Evolutionary conservation across 2,888 invertebrate species (phyloP), one percentile per base, ranked within the genome.

Genomic region (Dolichomitus sp.): DNA sequence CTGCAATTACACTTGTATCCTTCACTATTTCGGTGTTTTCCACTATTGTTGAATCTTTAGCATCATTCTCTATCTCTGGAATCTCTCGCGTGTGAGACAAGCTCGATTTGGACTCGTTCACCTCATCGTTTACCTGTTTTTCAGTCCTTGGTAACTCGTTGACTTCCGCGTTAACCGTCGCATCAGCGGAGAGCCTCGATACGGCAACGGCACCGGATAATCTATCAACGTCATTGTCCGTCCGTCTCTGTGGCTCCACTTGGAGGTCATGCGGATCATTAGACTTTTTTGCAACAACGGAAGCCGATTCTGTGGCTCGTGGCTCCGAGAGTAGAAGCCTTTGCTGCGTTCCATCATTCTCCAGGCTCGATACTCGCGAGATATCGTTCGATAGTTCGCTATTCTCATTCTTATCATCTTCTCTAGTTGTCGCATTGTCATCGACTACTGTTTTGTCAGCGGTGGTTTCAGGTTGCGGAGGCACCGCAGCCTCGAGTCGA

Each of bases 401-500:
- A 9, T 61, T 33, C 7, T 85, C 84, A 0, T n/a, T 33, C 9
- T 23, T 81, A 27, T 83, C 84, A 0, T 81, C 68, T 4, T 75
- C 73, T 2, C 74, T 78, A 9, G 37, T 75, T 66, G 0, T 84
- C 40, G 11, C 76, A 75, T n/a, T 80, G 66, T 86, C 84, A 9
- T 73, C 81, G 4, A 61, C 50, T 48, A 59, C 70, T 17, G 77
- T 61, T 50, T 69, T 68, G 14, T 59, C 57, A 27, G 19, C 7
- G 5, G n/a, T 12, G 14, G 40, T 0, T 54, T 72, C 66, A 12
- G 70, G 52, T 42, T 65, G 61, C 50, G 23, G 72, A 0, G 89
- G 88, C 2, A 90, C 89, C 12, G 91, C 91, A 0, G 90, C 88
- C 50, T 92, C 92, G n/a, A 89, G 84, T 12, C 88, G 85, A 65